Percentiles rank a stretch among this genome's conserved stretches.
These are phyloP conservation scores for Drosophila seguyi DNA, from an alignment of 1,140 invertebrate genomes.

Conservation along the genomic window DNA sequence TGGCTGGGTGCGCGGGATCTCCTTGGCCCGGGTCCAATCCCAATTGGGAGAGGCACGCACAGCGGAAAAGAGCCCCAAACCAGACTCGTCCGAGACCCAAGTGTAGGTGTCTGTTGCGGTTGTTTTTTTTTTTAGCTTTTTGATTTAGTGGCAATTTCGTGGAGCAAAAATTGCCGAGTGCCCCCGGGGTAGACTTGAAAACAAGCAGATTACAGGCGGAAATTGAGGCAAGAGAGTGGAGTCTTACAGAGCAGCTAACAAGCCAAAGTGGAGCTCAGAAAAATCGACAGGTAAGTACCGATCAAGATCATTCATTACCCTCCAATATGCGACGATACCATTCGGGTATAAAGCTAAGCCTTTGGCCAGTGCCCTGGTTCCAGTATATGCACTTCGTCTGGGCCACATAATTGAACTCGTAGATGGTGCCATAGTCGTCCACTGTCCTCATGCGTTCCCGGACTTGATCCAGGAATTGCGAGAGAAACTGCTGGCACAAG, in stretches of 20 bases:
- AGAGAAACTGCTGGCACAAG: slow-evolving; percentile 1
- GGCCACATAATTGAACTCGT: slow-evolving; percentile 10
- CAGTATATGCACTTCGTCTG: not conserved
- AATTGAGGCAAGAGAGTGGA: slow-evolving; percentile 52
- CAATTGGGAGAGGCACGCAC: slow-evolving; percentile 34
- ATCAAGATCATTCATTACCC: slow-evolving; percentile 30
- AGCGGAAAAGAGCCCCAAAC: slow-evolving; percentile 7
- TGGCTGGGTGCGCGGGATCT: slow-evolving; percentile 5
- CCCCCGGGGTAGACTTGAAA: slow-evolving; percentile 54
- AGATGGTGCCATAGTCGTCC: slow-evolving; percentile 3
- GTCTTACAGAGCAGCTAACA: slow-evolving; percentile 47
- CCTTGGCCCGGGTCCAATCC: not conserved
- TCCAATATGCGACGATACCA: slow-evolving; percentile 8
- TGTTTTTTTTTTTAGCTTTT: slow-evolving; percentile 57
- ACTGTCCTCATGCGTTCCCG: not conserved
- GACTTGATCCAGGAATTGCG: not conserved
- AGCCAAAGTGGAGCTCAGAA: slow-evolving; percentile 33
- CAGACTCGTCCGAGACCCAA: slow-evolving; percentile 12
- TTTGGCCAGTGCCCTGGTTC: not conserved
- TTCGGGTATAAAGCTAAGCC: slow-evolving; percentile 11
- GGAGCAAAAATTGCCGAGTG: slow-evolving; percentile 62
- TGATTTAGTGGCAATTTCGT: slow-evolving; percentile 80
- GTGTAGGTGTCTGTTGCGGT: slow-evolving; percentile 50
- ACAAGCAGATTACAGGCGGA: slow-evolving; percentile 65
- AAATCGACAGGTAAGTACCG: slow-evolving; percentile 21